phyloP scores from a whole-genome alignment of 2,797 vertebrate genomes.

The Siniperca scherzeri region DNA sequence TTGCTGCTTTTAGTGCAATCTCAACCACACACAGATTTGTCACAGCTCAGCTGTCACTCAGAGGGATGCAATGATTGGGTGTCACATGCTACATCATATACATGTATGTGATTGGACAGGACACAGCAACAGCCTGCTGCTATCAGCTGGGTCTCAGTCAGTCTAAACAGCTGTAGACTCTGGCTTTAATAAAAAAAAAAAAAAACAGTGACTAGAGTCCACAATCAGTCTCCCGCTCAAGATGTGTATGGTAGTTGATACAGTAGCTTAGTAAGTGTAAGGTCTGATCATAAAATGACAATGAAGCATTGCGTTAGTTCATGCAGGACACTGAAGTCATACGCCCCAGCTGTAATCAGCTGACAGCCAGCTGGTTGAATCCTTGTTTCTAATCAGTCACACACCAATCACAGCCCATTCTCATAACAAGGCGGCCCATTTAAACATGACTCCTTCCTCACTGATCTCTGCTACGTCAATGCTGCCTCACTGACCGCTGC shows the following conservation, averaged over 20 bases:
- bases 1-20: neutral
- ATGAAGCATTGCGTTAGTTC: neutral
- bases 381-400: too few relatives aligned
- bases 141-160: neutral
- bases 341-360: too few relatives aligned
- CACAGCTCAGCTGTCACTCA: neutral
- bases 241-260: too few relatives aligned
- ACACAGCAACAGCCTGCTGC: conserved; percentile 1
- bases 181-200: neutral
- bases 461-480: too few relatives aligned
- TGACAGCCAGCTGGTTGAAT: too few relatives aligned
- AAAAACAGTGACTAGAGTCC: neutral
- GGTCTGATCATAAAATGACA: neutral
- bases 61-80: neutral
- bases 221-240: neutral
- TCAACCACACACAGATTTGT: neutral
- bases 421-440: too few relatives aligned
- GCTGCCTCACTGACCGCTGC: too few relatives aligned
- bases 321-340: too few relatives aligned
- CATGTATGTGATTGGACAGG: neutral
- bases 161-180: neutral
- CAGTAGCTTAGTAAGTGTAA: neutral
- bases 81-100: neutral
- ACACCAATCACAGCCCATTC: too few relatives aligned
- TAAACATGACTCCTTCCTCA: too few relatives aligned